Evolutionary conservation across 2,113 vertebrate genomes (phyloP).

Genomic region (Mandrillus leucophaeus): DNA sequence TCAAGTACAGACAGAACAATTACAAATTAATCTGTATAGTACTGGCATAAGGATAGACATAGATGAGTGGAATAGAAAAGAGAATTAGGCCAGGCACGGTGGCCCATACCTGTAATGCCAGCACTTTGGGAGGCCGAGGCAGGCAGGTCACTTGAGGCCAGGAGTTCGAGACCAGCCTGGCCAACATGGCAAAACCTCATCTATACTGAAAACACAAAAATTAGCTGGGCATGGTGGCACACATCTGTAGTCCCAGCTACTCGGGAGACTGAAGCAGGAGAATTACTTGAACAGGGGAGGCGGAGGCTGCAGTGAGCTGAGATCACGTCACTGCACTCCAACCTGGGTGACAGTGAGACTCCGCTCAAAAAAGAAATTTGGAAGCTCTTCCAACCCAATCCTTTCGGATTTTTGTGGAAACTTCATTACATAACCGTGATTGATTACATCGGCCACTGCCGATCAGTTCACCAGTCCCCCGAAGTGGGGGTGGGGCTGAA

Average conservation of each 20-base stretch:
- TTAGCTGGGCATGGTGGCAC: neutral
- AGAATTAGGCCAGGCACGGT: neutral
- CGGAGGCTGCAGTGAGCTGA: neutral
- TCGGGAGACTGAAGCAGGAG: neutral
- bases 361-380: neutral
- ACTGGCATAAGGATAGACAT: neutral
- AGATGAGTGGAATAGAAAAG: neutral
- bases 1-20: neutral
- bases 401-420: neutral
- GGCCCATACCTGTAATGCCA: neutral
- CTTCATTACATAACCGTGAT: neutral
- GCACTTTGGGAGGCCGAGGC: neutral
- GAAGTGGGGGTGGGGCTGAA: too few species aligned
- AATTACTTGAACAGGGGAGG: neutral
- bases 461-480: neutral
- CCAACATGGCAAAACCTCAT: neutral
- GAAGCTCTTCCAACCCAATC: neutral
- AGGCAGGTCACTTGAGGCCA: neutral
- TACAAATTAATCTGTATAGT: neutral
- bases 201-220: neutral
- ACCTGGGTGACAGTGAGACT: neutral
- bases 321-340: neutral
- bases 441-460: neutral
- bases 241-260: neutral
- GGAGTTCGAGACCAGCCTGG: neutral